Evolutionary conservation across 2,113 vertebrate genomes (phyloP), one percentile per base, ranked within the genome.

Genomic region (Varanus komodoensis): DNA sequence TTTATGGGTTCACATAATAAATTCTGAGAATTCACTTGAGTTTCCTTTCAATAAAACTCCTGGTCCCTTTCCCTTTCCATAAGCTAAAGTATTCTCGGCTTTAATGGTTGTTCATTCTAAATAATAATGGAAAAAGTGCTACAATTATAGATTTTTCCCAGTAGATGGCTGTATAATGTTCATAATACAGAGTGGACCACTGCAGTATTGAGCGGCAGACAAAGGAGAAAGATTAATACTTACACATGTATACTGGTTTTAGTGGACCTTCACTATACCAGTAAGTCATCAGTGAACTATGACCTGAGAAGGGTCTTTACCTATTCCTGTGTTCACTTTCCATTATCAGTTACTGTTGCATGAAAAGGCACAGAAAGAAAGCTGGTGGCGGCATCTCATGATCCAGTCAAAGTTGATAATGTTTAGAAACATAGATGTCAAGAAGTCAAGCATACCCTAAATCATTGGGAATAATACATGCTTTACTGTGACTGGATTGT

Each of bases 81-180:
- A 17, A 44, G 32, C 23, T 8, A 38, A 75, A 57, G 25, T 44
- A 78, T 48, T 78, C 17, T 44, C 71, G 38, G 38, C 1, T 38
- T 48, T 68, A 75, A 85, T 5, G 57, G 15, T 9, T 5, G 29
- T 6, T 50, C 44, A 78, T 87, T 78, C 32, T 21, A 57, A 73
- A 38, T 6, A 82, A 50, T 19, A 34, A 52, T 38, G 19, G 4
- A 64, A 71, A 38, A 8, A 7, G 38, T 11, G 19, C n/a, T 73
- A 73, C 73, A 95, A 52, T 19, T 48, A 69, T 87, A 4, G 6
- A 2, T 0, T 89, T 92, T 95, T 91, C 92, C 96, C 96, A 96
- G 96, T 91, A 96, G 96, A 94, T 96, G 96, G 96, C 96, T 93
- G 84, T 94, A 92, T 93, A 87, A 78, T 87, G 91, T 90, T 92